Base-by-base conservation (phyloP, 2,797 vertebrate species). In the Helarctos malayanus region DNA sequence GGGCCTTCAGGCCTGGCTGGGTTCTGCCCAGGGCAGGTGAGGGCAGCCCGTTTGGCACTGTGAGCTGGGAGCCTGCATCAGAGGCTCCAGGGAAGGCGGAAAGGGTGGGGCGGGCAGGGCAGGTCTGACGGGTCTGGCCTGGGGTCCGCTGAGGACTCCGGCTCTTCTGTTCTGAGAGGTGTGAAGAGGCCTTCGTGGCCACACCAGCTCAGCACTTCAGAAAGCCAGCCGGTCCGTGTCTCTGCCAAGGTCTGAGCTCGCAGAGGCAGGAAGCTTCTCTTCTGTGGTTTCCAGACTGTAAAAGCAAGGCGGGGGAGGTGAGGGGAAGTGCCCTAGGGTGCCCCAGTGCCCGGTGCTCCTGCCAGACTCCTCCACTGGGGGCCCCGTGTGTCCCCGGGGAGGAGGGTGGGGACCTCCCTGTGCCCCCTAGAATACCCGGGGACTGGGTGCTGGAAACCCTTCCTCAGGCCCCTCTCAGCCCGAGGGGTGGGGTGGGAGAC, bases 271-370 rank as follows among this genome's bases (percentile, higher is more conserved):
- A 29, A 45, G 14, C 13, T 45, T 32, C 91, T 52, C 35, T 29
- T 45, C 61, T 32, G 38, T 57, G 75, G 63, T 35, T 85, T 56
- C 91, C 41, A 16, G 63, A 38, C 63, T n/a, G n/a, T 32, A n/a
- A 73, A 73, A 57, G 75, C 68, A 29, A 21, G 16, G 41, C 25
- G 23, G 47, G 23, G 49, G 38, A 41, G 45, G 14, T 7, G 38
- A 47, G 25, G 59, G 11, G 49, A 41, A 41, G 49, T 27, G 52
- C 56, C 71, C 59, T 10, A 8, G 15, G 54, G 76, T 7, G 47
- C 41, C n/a, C 19, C 6, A 21, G 56, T 11, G 80, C 25, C 54
- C 0, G 3, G 29, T 8, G 10, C n/a, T 73, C 19, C 47, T 16
- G 32, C 21, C 38, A 12, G 9, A 2, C 47, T 32, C 59, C 88